Evolutionary conservation across 2,113 vertebrate species (phyloP).

Genomic region (Epinephelus cyanopodus): DNA sequence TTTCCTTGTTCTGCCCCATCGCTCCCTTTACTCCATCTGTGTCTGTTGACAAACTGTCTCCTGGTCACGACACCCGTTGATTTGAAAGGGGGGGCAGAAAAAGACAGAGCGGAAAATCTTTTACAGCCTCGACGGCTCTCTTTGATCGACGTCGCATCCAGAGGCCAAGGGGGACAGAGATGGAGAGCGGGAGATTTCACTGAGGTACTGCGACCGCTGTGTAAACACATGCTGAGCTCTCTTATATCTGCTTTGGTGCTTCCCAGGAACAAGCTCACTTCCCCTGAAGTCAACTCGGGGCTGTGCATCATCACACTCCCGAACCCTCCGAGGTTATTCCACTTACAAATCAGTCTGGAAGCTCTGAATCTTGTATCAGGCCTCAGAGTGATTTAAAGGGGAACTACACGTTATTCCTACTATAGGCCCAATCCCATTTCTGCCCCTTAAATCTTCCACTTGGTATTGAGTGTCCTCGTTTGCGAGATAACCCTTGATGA

Average conservation of each 20-base stretch:
- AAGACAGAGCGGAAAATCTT: slow-evolving; percentile 27
- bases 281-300: not conserved
- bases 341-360: slow-evolving; percentile 7
- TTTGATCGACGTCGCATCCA: slow-evolving; percentile 28
- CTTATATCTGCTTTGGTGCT: slow-evolving; percentile 42
- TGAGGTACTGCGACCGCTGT: not conserved
- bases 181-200: slow-evolving; percentile 5
- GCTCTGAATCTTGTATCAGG: no score
- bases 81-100: not conserved
- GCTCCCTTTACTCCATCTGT: slow-evolving; percentile 11
- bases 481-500: no score
- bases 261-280: slow-evolving; percentile 11
- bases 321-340: not conserved
- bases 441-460: no score
- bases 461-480: no score
- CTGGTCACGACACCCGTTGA: not conserved
- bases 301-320: not conserved
- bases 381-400: no score
- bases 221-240: slow-evolving; percentile 12
- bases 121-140: slow-evolving; percentile 13
- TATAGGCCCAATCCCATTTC: no score
- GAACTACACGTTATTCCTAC: no score
- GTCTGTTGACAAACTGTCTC: slow-evolving; percentile 43
- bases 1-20: not conserved
- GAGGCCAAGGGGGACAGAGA: slow-evolving; percentile 16